Evolutionary conservation across 2,888 invertebrate genomes (phyloP), one percentile per base, ranked within the genome.

Genomic region (Lasius platythorax): DNA sequence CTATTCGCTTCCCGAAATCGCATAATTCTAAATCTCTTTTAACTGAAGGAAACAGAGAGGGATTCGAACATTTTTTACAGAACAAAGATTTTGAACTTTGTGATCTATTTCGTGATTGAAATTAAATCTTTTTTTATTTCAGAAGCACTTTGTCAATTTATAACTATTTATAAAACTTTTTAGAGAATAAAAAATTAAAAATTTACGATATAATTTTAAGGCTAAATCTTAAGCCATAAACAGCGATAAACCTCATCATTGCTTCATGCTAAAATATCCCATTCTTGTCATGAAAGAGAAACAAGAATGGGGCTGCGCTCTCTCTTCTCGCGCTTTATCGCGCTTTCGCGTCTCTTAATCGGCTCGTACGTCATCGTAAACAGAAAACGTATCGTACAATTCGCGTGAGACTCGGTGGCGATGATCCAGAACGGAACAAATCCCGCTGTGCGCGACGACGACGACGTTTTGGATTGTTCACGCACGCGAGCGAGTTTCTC

Each of bases 391-490:
- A 81, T 78, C 74, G 70, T 67, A 63, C 53, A 63, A 82, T 12
- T 67, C 40, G 58, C 40, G 58, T 61, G 23, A 53, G 70, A 81
- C 84, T 83, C 66, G 56, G 18, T 58, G 61, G 15, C 64, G 64
- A 53, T 86, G 88, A 83, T 81, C 86, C 75, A 85, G 84, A 89
- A 89, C 73, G 66, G 70, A 85, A 81, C 30, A 58, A 75, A 81
- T 84, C 75, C 66, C 82, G 58, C 75, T 82, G n/a, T n/a, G 23
- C 70, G 61, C 37, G 37, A 37, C 37, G 58, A n/a, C 72, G 63
- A 83, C 76, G 84, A 75, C 82, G 53, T 85, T 88, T 85, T 87
- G 74, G 84, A 87, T 90, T 73, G 78, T 90, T 87, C 90, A 68
- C 85, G 53, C 78, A 63, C 83, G 76, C 85, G 72, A 56, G 78